Evolutionary conservation across 1,140 invertebrate species (phyloP), one percentile per base, ranked within the genome.

Genomic region (Drosophila lowei): DNA sequence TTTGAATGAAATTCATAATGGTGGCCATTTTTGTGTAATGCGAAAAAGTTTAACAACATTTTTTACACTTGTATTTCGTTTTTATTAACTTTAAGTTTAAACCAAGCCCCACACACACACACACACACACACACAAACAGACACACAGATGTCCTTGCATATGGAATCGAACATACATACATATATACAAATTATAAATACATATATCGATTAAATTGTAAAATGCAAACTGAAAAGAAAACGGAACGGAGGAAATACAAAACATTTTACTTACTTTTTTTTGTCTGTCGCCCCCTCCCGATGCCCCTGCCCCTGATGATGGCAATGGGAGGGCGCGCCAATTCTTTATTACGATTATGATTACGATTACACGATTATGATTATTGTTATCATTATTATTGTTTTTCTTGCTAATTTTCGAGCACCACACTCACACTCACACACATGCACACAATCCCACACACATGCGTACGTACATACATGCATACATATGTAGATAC

Each of bases 1-100:
- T 90, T 89, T 89, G 81, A 90, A 90, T 90, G 85, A 89, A 90
- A 90, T 90, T 90, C 89, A 79, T 90, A 86, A 89, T 90, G 79
- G 85, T 90, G 89, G 89, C 89, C 89, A 90, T 90, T 84, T 70
- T 78, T 79, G 67, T 81, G 77, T 79, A 86, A 85, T 86, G 81
- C 74, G 70, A 86, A 79, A 81, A 71, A 73, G 72, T 80, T 86
- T 71, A 74, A 79, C 53, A 80, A 77, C 67, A 74, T 86, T 86
- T 86, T 85, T 80, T 74, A 86, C 78, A 86, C 76, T 86, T 86
- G 80, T 85, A 86, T 85, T 85, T 85, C 80, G 77, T 85, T 85
- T 84, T 81, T 84, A 85, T 80, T 85, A 86, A 74, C 60, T 72
- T 66, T 85, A 86, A 86, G 81, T 85, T 85, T 71, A 70, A 67